These are phyloP conservation scores for Zeugodacus cucurbitae DNA, from an alignment of 1,140 invertebrate species.

Conservation along the genomic window DNA sequence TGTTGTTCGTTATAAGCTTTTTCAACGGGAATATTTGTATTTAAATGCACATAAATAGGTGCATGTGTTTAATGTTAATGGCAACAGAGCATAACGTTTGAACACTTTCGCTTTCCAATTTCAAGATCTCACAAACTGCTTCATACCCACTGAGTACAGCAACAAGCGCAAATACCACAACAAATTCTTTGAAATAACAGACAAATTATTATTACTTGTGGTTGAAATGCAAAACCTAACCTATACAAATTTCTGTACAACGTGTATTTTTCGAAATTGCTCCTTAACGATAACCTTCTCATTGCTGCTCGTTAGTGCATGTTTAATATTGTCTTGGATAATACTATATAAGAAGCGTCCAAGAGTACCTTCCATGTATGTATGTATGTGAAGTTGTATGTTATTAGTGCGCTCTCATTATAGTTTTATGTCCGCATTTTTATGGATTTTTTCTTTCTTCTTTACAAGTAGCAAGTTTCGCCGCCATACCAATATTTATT, in stretches of 20 bases:
- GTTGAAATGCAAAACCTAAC: not conserved
- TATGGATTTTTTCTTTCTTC: not conserved
- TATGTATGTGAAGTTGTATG: not conserved
- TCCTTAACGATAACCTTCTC: not conserved
- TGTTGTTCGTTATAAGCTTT: not conserved
- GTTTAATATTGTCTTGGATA: conserved; percentile 37
- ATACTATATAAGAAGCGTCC: not conserved
- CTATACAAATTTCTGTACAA: no score
- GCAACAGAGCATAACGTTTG: conserved; percentile 9
- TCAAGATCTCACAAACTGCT: not conserved
- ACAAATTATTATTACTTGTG: not conserved
- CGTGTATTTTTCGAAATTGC: not conserved
- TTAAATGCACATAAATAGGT: not conserved
- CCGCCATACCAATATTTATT: not conserved
- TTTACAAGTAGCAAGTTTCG: not conserved
- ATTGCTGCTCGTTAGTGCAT: conserved; percentile 25
- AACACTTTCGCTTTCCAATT: conserved; percentile 19
- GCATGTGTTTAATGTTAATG: not conserved
- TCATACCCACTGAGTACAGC: not conserved
- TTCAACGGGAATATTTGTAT: not conserved
- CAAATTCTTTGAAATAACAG: not conserved
- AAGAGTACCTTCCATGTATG: not conserved
- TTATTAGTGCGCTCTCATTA: not conserved
- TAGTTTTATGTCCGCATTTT: not conserved
- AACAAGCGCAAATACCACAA: not conserved